Percentiles rank a stretch among this genome's conserved stretches.
These are phyloP conservation scores for Pampus argenteus DNA, from an alignment of 2,797 vertebrate genomes.

Conservation along the genomic window DNA sequence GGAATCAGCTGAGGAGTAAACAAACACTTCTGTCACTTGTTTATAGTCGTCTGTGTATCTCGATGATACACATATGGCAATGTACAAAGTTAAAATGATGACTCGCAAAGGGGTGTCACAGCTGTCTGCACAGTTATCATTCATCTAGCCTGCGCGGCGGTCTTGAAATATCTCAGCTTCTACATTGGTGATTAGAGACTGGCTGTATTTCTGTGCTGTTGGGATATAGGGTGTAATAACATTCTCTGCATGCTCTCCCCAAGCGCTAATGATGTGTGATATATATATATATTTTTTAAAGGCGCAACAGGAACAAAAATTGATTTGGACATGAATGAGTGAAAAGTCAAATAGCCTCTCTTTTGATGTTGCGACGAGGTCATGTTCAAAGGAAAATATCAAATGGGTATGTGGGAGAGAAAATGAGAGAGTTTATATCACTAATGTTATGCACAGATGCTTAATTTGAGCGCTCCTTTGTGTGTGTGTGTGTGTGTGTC, in stretches of 20 bases:
- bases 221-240: conserved; percentile 56
- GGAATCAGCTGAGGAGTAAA: conserved; percentile 61
- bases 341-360: conserved; percentile 65
- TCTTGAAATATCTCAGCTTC: conserved; percentile 51
- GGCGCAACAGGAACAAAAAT: conserved; percentile 41
- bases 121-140: conserved; percentile 44
- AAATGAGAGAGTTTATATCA: conserved; percentile 49
- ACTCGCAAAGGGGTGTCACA: conserved; percentile 38
- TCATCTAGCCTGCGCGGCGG: conserved; percentile 44
- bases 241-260: conserved; percentile 39
- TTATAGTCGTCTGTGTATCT: conserved; percentile 54
- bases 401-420: conserved; percentile 40
- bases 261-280: conserved; percentile 64
- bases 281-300: too few relatives aligned
- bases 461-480: conserved; percentile 18
- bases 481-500: conserved; percentile 11
- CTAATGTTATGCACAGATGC: conserved; percentile 26
- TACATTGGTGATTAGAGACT: conserved; percentile 67
- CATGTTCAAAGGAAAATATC: conserved; percentile 71
- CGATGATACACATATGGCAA: conserved; percentile 53
- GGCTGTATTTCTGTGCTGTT: conserved; percentile 39
- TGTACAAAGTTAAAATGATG: conserved; percentile 47
- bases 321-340: conserved; percentile 61
- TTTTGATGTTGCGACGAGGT: conserved; percentile 71
- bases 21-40: conserved; percentile 66